Base-by-base conservation (phyloP, 1,140 invertebrate genomes). In the Drosophila santomea region DNA sequence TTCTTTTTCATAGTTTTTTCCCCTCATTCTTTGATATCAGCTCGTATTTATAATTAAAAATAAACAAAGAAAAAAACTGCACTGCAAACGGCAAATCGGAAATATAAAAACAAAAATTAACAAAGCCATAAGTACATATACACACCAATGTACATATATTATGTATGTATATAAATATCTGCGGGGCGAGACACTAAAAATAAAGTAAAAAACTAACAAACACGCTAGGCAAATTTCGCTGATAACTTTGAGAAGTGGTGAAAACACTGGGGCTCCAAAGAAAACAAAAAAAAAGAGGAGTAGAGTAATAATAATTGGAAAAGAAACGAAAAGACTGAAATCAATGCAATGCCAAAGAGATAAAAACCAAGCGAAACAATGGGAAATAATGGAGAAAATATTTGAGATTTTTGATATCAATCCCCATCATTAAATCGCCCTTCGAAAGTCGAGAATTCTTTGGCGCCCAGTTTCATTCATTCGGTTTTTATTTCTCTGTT, bases 11-110 rank as follows among this genome's bases (percentile, higher is more conserved):
- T 63, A 14, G 8, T 39, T 39, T 51, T 58, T 58, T 45, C 43
- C 15, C 25, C 4, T 5, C 32, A 20, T 48, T 25, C 43, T 35
- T 14, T 75, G 75, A 76, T 79, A 75, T 75, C 74, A 78, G 57
- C 71, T 54, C 41, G 52, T 60, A 66, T 83, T 83, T 83, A 67
- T 83, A 83, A 83, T 83, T 83, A 67, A 66, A 78, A 77, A 63
- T 48, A 74, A 72, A 67, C 67, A 80, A 60, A 38, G 11, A 61
- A 47, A 47, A 60, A 36, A 54, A 66, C 38, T 63, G 12, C 45
- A 38, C 35, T 50, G 67, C 64, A 66, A 56, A 43, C 44, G 47
- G 32, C 61, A 74, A 58, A 79, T 74, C 32, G 59, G 39, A 79
- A 78, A 44, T 48, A 35, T 25, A 12, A 44, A 54, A 55, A 68